These are phyloP conservation scores for Dynastes maya DNA, from an alignment of 2,888 invertebrate genomes.

Conservation along the genomic window DNA sequence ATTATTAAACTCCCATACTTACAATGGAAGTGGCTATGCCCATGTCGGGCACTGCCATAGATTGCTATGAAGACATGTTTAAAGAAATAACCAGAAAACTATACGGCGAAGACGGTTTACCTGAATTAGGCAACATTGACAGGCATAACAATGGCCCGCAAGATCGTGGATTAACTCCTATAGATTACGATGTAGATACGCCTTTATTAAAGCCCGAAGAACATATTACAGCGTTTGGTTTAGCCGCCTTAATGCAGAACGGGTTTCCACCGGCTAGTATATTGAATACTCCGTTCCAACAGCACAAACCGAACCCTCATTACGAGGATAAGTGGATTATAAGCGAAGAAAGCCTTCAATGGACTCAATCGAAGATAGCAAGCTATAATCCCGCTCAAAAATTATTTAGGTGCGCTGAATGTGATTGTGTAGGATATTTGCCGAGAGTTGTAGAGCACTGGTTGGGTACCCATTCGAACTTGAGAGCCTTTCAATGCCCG, in stretches of 20 bases:
- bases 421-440: constrained; percentile 83
- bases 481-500: constrained; percentile 77
- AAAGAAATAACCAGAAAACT: constrained; percentile 94
- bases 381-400: constrained; percentile 85
- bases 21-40: constrained; percentile 74
- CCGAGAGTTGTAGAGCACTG: constrained; percentile 84
- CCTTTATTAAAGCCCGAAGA: constrained; percentile 79
- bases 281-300: constrained; percentile 75
- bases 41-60: constrained; percentile 75
- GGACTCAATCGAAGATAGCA: constrained; percentile 87
- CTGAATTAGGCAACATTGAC: constrained; percentile 67
- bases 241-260: constrained; percentile 85
- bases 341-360: constrained; percentile 80
- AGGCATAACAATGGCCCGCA: constrained; percentile 63
- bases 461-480: constrained; percentile 82
- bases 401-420: constrained; percentile 83
- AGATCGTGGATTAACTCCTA: constrained; percentile 68
- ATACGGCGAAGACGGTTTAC: constrained; percentile 85
- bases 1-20: constrained; percentile 8
- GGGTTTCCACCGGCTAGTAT: constrained; percentile 80
- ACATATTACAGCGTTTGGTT: constrained; percentile 81
- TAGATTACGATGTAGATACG: constrained; percentile 71
- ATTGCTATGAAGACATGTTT: constrained; percentile 88
- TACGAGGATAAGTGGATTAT: constrained; percentile 77
- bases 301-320: constrained; percentile 62